phyloP scores from a whole-genome alignment of 2,888 invertebrate genomes.

The Thumatha senex region DNA sequence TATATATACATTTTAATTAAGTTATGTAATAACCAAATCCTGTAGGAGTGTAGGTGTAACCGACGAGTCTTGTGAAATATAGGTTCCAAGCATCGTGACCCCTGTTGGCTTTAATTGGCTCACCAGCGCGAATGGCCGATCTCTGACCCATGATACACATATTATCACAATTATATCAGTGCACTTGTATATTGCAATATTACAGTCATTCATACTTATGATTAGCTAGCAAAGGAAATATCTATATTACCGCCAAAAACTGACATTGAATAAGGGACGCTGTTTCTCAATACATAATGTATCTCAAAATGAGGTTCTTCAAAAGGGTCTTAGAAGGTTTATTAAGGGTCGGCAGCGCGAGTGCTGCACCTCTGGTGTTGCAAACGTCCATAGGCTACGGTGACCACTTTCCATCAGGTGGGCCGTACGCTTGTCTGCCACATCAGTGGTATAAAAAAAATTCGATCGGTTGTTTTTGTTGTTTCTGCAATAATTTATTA shows the following conservation, averaged over 20 bases:
- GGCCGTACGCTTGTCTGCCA: no score
- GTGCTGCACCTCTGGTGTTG: no score
- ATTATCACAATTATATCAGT: slow-evolving; percentile 54
- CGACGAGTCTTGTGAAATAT: slow-evolving; percentile 60
- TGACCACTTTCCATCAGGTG: no score
- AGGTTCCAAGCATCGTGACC: slow-evolving; percentile 63
- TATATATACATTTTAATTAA: no score
- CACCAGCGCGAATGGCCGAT: slow-evolving; percentile 73
- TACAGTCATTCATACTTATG: slow-evolving; percentile 23
- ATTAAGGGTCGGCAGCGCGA: no score
- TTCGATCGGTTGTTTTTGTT: no score
- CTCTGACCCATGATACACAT: slow-evolving; percentile 74
- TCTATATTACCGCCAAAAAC: background rate
- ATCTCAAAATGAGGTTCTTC: no score
- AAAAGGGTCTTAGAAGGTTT: no score
- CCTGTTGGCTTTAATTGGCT: slow-evolving; percentile 70
- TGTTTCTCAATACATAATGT: background rate
- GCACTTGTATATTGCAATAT: slow-evolving; percentile 39
- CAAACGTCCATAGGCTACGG: no score
- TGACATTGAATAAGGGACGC: background rate
- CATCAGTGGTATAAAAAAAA: no score
- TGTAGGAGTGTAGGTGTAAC: slow-evolving; percentile 60
- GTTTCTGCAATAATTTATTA: no score
- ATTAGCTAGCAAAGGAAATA: background rate
- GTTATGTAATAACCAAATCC: no score